phyloP scores from a whole-genome alignment of 2,888 invertebrate species.

The Venustoraphidia nigricollis region DNA sequence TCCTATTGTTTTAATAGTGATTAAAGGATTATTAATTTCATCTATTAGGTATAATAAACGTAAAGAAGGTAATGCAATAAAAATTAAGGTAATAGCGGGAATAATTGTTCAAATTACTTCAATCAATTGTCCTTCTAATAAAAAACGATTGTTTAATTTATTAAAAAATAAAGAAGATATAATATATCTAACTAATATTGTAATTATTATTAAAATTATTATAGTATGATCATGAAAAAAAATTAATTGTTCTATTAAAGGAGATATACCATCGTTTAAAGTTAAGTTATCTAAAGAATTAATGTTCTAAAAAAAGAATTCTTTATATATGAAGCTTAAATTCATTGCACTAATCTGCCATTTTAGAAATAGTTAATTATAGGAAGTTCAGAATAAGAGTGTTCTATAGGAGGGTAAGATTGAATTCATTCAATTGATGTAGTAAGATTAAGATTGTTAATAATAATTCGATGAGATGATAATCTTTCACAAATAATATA shows the following conservation, averaged over 20 bases:
- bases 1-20: constrained; percentile 44
- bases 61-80: constrained; percentile 44
- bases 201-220: constrained; percentile 45
- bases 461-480: constrained; percentile 32
- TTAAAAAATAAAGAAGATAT: constrained; percentile 38
- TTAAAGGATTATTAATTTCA: constrained; percentile 39
- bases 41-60: constrained; percentile 43
- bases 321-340: constrained; percentile 53
- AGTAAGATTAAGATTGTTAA: constrained; percentile 32
- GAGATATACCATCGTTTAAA: constrained; percentile 43
- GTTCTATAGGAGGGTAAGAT: constrained; percentile 39
- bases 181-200: constrained; percentile 39
- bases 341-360: constrained; percentile 45
- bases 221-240: constrained; percentile 47
- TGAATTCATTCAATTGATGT: constrained; percentile 47
- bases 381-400: constrained; percentile 41
- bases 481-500: constrained; percentile 46
- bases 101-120: constrained; percentile 49
- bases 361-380: constrained; percentile 43
- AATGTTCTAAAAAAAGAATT: constrained; percentile 29
- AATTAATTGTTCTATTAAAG: constrained; percentile 49
- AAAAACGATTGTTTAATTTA: constrained; percentile 37
- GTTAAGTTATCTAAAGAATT: constrained; percentile 23
- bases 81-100: constrained; percentile 42
- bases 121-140: constrained; percentile 42